Evolutionary conservation across 2,888 invertebrate species (phyloP).

Genomic region (Hypolimnas misippus): DNA sequence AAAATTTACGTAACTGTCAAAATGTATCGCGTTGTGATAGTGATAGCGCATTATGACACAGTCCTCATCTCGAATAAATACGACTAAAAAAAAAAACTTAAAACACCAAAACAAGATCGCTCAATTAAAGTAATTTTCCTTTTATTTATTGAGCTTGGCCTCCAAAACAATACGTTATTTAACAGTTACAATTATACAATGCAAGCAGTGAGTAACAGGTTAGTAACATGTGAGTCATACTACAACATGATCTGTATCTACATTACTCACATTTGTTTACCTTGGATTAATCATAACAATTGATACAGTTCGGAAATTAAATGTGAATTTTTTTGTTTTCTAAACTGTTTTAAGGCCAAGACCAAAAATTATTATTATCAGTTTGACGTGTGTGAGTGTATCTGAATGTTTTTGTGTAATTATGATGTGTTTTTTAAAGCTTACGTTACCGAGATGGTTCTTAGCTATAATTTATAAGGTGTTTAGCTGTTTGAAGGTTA

Average conservation of each 20-base stretch:
- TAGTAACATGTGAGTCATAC: conserved; percentile 45
- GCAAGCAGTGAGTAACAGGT: conserved; percentile 47
- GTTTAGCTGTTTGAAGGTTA: too few species aligned
- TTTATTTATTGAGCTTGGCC: conserved; percentile 33
- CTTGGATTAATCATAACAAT: conserved; percentile 32
- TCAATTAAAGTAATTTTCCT: conserved; percentile 25
- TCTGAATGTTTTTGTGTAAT: too few species aligned
- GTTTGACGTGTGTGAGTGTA: too few species aligned
- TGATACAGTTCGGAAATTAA: background rate
- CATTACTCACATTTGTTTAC: conserved; percentile 38
- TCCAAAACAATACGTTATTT: conserved; percentile 39
- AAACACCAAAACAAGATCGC: background rate
- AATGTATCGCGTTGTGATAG: too few species aligned
- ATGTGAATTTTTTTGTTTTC: conserved; percentile 5
- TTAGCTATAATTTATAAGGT: too few species aligned
- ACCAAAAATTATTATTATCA: too few species aligned
- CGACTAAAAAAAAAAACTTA: too few species aligned
- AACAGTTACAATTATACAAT: conserved; percentile 43
- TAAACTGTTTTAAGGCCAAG: background rate
- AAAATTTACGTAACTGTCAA: too few species aligned
- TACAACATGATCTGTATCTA: conserved; percentile 19
- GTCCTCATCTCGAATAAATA: too few species aligned
- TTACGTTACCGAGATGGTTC: too few species aligned
- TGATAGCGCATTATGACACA: too few species aligned
- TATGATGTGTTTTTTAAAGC: too few species aligned